Conservation (phyloP, 2,113 vertebrate genomes). For the Platichthys stellatus region DNA sequence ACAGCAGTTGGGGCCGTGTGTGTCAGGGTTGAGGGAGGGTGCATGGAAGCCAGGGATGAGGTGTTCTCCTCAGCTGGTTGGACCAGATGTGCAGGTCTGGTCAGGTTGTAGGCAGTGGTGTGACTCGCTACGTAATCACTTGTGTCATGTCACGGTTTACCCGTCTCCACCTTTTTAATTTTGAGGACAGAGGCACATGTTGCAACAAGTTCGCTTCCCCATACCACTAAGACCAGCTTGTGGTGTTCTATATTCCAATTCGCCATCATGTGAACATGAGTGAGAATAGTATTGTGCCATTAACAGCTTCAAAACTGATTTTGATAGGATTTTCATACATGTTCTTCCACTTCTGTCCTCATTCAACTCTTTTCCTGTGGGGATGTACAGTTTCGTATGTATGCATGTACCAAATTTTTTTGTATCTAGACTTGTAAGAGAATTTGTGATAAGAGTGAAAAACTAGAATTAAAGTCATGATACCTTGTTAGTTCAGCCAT, state of each 20-base stretch:
- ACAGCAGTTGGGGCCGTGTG: neutral
- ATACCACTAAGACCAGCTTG: neutral
- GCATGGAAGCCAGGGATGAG: neutral
- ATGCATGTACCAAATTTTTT: too few species aligned
- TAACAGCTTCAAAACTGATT: neutral
- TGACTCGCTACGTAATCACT: neutral
- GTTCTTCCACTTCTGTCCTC: too few species aligned
- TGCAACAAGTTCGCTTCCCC: conserved; percentile 16
- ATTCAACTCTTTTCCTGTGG: too few species aligned
- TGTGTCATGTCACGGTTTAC: neutral
- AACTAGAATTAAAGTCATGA: neutral
- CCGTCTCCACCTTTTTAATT: conserved; percentile 17
- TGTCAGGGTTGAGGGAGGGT: neutral
- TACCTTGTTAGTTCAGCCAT: neutral
- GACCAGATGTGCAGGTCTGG: conserved; percentile 71
- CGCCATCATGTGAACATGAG: neutral
- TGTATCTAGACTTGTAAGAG: too few species aligned
- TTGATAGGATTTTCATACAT: neutral
- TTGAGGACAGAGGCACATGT: conserved; percentile 10
- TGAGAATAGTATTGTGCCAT: neutral
- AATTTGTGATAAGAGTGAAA: too few species aligned
- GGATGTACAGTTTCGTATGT: neutral
- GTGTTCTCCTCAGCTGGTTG: conserved; percentile 52
- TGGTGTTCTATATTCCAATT: neutral
- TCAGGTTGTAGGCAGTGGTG: conserved; percentile 40